Evolutionary conservation across 2,797 vertebrate genomes (phyloP).

Genomic region (Pangasius sanitwongsei): DNA sequence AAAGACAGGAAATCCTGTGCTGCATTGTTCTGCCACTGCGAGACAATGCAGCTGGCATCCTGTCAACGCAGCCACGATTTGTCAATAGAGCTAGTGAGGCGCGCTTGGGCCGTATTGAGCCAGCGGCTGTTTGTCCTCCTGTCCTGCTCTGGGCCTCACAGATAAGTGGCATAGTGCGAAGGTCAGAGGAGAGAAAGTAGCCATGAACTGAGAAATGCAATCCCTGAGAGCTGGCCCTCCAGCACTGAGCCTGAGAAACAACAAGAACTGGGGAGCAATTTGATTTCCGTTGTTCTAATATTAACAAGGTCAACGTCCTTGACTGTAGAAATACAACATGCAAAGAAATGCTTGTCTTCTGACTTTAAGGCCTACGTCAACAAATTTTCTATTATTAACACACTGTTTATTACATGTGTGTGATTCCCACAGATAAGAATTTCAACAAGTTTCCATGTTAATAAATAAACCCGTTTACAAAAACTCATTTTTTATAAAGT

Average conservation of each 20-base stretch:
- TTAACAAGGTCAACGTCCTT: neutral
- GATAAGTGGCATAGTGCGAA: conserved; percentile 41
- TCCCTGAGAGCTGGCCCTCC: neutral
- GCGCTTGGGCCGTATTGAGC: conserved; percentile 32
- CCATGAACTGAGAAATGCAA: conserved; percentile 45
- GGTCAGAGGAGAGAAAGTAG: conserved; percentile 51
- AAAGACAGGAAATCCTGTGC: conserved; percentile 76
- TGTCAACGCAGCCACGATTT: conserved; percentile 55
- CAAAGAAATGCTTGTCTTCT: neutral
- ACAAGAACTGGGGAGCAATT: neutral
- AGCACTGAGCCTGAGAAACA: neutral
- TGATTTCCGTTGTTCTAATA: neutral
- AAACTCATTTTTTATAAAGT: neutral
- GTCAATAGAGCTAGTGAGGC: conserved; percentile 37
- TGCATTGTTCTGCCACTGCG: conserved; percentile 68
- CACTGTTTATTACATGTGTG: neutral
- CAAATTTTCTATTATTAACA: neutral
- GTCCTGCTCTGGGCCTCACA: conserved; percentile 38
- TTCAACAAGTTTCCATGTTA: neutral
- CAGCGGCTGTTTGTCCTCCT: conserved; percentile 32
- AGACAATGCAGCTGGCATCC: conserved; percentile 75
- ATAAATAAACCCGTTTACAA: neutral
- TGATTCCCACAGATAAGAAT: neutral
- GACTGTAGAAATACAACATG: neutral
- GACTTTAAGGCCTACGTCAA: neutral